These are phyloP conservation scores for Platynereis dumerilii DNA, from an alignment of 2,888 invertebrate genomes.

Conservation along the genomic window DNA sequence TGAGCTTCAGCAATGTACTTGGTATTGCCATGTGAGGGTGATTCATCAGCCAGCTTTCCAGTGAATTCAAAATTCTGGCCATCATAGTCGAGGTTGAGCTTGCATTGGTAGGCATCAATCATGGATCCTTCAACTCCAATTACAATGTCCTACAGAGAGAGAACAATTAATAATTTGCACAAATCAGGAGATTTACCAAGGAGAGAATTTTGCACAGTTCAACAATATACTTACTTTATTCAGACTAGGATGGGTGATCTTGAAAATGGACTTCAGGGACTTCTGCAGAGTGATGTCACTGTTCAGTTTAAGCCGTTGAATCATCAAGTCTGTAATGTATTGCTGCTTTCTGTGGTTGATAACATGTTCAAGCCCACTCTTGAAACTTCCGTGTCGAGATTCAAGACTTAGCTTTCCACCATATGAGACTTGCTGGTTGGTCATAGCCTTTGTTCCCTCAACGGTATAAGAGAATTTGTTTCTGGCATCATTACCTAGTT, in stretches of 20 bases:
- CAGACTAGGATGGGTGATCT: slow-evolving; percentile 28
- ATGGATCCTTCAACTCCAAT: slow-evolving; percentile 3
- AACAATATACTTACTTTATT: slow-evolving; percentile 22
- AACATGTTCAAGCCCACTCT: slow-evolving; percentile 25
- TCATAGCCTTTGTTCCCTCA: slow-evolving; percentile 24
- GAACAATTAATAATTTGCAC: background rate
- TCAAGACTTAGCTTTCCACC: slow-evolving; percentile 39
- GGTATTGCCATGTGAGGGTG: slow-evolving; percentile 9
- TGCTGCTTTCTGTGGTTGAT: slow-evolving; percentile 24
- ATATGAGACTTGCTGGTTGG: slow-evolving; percentile 35
- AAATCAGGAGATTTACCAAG: too few relatives aligned
- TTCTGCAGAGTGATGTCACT: slow-evolving; percentile 22
- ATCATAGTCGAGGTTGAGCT: slow-evolving; percentile 18
- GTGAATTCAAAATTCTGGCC: slow-evolving; percentile 15
- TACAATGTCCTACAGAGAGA: slow-evolving; percentile 9
- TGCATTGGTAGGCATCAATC: slow-evolving; percentile 10
- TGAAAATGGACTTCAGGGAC: slow-evolving; percentile 20
- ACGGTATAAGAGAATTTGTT: slow-evolving; percentile 36
- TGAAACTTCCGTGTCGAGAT: slow-evolving; percentile 22
- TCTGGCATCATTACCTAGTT: slow-evolving; percentile 34
- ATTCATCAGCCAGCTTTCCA: slow-evolving; percentile 26
- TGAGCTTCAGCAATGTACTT: slow-evolving; percentile 10
- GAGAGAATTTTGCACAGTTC: too few relatives aligned
- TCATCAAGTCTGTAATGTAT: slow-evolving; percentile 31
- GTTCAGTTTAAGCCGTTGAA: slow-evolving; percentile 23